Evolutionary conservation across 2,113 vertebrate species (phyloP), one percentile per base, ranked within the genome.

Genomic region (Ageneiosus marmoratus): DNA sequence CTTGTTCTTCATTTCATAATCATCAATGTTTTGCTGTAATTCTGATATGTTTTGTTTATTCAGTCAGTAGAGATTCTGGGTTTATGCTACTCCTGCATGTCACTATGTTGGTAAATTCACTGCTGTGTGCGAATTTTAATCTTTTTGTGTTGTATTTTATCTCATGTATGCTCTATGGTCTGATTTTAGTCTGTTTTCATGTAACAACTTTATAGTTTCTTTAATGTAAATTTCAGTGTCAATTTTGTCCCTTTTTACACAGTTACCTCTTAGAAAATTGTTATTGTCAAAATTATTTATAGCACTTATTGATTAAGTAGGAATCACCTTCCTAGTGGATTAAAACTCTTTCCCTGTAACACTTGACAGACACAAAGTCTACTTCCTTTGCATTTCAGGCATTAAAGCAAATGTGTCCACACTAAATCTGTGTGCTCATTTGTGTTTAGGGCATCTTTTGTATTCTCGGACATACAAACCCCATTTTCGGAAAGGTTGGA

Each of bases 331-430:
- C 10, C 58, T n/a, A 22, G 44, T 34, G 60, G 56, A 41, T 77
- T 53, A 10, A 29, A 62, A 20, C 48, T 65, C 13, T 53, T 2
- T 69, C 44, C 63, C 29, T 62, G 72, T 82, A 62, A 75, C 74
- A 32, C 50, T 78, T 56, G 63, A 51, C 44, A n/a, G 58, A 27
- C 60, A 56, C 46, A 37, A 27, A 41, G 73, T 24, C n/a, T n/a
- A 50, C 37, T 79, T 37, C 50, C 34, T 83, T 53, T 60, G 18
- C 41, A 65, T 70, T 77, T 70, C 55, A 83, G 82, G 75, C 82
- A 83, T 83, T 83, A 83, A 79, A 79, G 18, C 37, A 72, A 58
- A 37, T 62, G 55, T 74, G 70, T 46, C 56, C 70, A 44, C 51
- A 37, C 34, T 58, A 48, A 44, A 79, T 60, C 15, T 29, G 13